These are phyloP conservation scores for Agriopis leucophaearia DNA, from an alignment of 2,888 invertebrate species.

Conservation along the genomic window DNA sequence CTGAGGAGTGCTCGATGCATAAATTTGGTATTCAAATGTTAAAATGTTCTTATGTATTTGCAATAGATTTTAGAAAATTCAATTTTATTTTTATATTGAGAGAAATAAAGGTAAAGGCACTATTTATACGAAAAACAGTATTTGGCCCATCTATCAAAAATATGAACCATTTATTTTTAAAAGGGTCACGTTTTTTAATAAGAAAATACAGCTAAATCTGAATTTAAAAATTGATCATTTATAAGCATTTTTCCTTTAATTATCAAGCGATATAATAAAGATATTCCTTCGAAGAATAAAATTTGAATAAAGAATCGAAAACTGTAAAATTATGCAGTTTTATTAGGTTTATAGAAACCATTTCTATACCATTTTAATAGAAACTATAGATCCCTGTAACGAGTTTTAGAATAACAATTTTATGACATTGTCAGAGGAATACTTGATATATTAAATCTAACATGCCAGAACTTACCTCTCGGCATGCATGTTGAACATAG, in stretches of 20 bases:
- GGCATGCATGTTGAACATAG: not conserved
- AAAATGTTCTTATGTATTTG: slow-evolving; percentile 9
- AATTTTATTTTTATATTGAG: slow-evolving; percentile 11
- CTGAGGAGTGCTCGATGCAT: not conserved
- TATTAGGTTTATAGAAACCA: not conserved
- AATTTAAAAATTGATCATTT: slow-evolving; percentile 13
- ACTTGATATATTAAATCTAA: too few species aligned
- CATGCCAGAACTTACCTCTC: too few species aligned
- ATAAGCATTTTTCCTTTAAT: slow-evolving; percentile 12
- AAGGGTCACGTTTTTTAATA: slow-evolving; percentile 11
- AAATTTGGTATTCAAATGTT: slow-evolving; percentile 17
- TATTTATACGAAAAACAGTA: slow-evolving; percentile 2
- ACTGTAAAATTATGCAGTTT: slow-evolving; percentile 36
- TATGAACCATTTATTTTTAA: slow-evolving; percentile 3
- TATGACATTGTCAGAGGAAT: too few species aligned
- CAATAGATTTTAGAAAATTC: slow-evolving; percentile 14
- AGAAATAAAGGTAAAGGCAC: slow-evolving; percentile 4
- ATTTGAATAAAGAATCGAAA: slow-evolving; percentile 27
- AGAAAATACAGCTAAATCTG: slow-evolving; percentile 5
- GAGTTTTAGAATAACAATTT: too few species aligned
- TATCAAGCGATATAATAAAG: slow-evolving; percentile 15
- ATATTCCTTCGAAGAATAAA: slow-evolving; percentile 26
- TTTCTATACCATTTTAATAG: not conserved
- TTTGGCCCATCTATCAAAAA: slow-evolving; percentile 1
- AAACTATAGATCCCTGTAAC: not conserved